These are phyloP conservation scores for Tineola bisselliella DNA, from an alignment of 2,888 invertebrate genomes.

Conservation along the genomic window DNA sequence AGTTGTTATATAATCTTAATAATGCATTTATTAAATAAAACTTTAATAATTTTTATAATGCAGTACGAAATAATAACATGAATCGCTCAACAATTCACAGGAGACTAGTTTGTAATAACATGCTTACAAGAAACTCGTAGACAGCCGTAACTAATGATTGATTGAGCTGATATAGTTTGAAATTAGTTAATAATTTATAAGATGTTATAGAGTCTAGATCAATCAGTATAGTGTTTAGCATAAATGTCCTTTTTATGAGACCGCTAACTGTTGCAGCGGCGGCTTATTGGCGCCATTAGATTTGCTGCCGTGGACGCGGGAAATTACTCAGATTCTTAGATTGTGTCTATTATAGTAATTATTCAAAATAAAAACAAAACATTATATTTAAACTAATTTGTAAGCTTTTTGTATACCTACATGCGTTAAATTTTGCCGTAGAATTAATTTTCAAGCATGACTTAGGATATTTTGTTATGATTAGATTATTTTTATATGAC, in stretches of 20 bases:
- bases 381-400: too few species aligned
- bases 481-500: too few species aligned
- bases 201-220: conserved; percentile 36
- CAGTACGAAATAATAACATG: background rate
- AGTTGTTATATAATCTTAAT: too few species aligned
- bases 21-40: background rate
- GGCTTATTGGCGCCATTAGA: conserved; percentile 51
- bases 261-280: conserved; percentile 41
- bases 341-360: conserved; percentile 24
- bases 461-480: too few species aligned
- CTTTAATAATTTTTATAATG: background rate
- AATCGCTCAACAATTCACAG: background rate
- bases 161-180: conserved; percentile 47
- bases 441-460: too few species aligned
- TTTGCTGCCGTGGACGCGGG: conserved; percentile 45
- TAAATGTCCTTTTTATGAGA: conserved; percentile 49
- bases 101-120: conserved; percentile 7
- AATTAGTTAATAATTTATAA: conserved; percentile 55
- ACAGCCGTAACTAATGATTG: conserved; percentile 26
- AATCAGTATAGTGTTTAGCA: conserved; percentile 39
- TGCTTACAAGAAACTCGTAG: background rate
- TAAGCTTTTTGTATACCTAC: too few species aligned
- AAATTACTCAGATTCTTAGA: conserved; percentile 56
- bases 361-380: background rate
- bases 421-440: too few species aligned